Base-by-base conservation (phyloP, 2,113 vertebrate genomes). In the Gracilinanus agilis region DNA sequence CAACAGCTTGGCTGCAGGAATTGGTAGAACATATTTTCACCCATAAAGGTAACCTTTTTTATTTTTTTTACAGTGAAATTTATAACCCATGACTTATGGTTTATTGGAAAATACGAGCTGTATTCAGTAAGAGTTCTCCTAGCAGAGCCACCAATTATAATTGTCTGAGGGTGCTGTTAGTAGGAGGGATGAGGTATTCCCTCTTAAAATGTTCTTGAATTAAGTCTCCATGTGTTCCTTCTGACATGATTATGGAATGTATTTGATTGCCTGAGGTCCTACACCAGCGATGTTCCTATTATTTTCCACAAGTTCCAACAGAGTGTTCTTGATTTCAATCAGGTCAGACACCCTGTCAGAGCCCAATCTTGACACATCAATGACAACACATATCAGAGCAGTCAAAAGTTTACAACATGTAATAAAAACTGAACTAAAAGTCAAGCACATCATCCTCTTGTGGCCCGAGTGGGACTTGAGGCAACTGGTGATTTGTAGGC, bases 401-500 rank as follows among this genome's bases (percentile, higher is more conserved):
- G 96, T 97, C 96, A 97, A 95, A 98, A 98, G 96, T 98, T 98
- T 98, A 98, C 94, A 98, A 92, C 95, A 92, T 53, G 2, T 98
- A 98, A 98, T 98, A 98, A 98, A 98, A 98, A 94, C 95, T 94
- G 97, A 98, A 96, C 97, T 97, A 96, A 97, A 83, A 98, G 96
- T 94, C 96, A 97, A 24, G 0, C 94, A 55, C 93, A 94, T 92
- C 91, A 88, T 98, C 93, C 96, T 97, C 96, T 94, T 92, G 89
- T 93, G 96, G 96, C 83, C 92, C 97, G 90, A 97, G 96, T 90
- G 96, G 95, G 95, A 96, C 93, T 97, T 96, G 25, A 97, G 97
- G 97, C 95, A 98, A 97, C 61, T 24, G 3, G 96, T 98, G 98
- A 99, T 98, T 98, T 99, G 98, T 98, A 98, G 98, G 97, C 96